Evolutionary conservation across 2,113 vertebrate species (phyloP).

Genomic region (Pachycephala philippinensis): DNA sequence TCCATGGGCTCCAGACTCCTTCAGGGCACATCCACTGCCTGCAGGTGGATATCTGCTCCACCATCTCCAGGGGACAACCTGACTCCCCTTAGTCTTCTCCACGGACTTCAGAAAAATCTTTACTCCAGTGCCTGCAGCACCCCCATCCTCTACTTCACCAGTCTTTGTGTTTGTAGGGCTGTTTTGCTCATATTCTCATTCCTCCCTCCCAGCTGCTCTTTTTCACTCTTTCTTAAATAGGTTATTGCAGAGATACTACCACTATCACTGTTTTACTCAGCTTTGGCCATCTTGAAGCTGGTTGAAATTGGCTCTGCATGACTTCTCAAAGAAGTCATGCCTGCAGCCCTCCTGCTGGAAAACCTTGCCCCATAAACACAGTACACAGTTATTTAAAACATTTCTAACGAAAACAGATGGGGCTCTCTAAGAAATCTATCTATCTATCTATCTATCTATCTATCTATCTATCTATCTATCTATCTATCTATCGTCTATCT

Average conservation of each 20-base stretch:
- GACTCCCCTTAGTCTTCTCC: not conserved
- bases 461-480: not conserved
- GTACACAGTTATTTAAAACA: not conserved
- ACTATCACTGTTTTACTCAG: not conserved
- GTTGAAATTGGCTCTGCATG: not conserved
- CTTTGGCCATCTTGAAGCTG: not conserved
- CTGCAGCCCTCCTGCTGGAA: not conserved
- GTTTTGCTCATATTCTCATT: not conserved
- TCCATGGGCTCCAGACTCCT: not conserved
- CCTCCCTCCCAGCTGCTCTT: not conserved
- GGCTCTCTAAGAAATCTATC: not conserved
- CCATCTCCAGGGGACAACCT: not conserved
- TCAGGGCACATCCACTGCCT: not conserved
- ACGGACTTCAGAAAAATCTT: not conserved
- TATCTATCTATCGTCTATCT: not conserved
- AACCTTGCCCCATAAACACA: not conserved
- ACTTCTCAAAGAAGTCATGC: not conserved
- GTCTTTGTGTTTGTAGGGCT: not conserved
- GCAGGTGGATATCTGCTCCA: not conserved
- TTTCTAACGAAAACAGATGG: not conserved
- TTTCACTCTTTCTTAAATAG: not conserved
- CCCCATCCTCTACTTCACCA: accelerated
- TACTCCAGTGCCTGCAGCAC: not conserved
- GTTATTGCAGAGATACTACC: not conserved
- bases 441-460: not conserved